These are phyloP conservation scores for Neosilurus hyrtlii DNA, from an alignment of 2,797 vertebrate species.

Conservation along the genomic window DNA sequence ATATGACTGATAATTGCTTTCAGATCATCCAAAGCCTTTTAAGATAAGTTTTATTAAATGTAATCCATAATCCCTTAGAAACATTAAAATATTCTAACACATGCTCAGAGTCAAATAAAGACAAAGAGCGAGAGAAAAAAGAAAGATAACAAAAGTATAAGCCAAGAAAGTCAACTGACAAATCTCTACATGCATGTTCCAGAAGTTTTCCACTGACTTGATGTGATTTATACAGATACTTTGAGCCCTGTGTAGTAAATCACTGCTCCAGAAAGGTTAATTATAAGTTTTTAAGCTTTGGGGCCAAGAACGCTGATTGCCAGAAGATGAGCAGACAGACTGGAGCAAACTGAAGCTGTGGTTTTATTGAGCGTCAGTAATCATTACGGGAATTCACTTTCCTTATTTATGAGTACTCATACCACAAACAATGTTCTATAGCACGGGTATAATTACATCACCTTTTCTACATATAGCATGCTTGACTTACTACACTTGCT, in stretches of 20 bases:
- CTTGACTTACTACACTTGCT: neutral
- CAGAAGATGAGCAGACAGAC: conserved; percentile 45
- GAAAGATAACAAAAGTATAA: neutral
- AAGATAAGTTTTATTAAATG: neutral
- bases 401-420: neutral
- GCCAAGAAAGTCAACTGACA: conserved; percentile 21
- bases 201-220: conserved; percentile 47
- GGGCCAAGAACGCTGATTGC: conserved; percentile 38
- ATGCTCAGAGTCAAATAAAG: neutral
- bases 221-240: conserved; percentile 60
- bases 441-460: neutral
- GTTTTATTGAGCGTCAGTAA: conserved; percentile 14
- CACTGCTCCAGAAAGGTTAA: conserved; percentile 57
- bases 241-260: conserved; percentile 55
- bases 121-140: conserved; percentile 6
- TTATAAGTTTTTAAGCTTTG: conserved; percentile 54
- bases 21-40: conserved; percentile 46
- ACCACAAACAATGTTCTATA: neutral
- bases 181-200: conserved; percentile 33
- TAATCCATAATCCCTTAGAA: neutral
- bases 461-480: neutral
- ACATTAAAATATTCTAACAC: neutral
- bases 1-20: conserved; percentile 53
- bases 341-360: conserved; percentile 21
- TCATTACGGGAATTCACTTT: neutral